Percentiles rank a stretch among this genome's conserved stretches.
Evolutionary conservation across 2,888 invertebrate genomes (phyloP).

Genomic region (Eupithecia vulgata): DNA sequence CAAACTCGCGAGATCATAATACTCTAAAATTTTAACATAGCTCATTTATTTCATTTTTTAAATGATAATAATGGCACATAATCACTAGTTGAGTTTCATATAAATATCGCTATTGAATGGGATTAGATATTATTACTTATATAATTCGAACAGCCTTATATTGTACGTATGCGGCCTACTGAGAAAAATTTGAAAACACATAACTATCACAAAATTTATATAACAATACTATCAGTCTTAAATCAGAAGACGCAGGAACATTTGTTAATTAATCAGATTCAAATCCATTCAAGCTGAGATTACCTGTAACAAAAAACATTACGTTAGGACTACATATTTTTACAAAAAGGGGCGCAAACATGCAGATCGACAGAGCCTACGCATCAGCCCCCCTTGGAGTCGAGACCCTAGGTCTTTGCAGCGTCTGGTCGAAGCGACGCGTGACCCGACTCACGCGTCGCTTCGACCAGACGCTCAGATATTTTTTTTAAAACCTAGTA

Average conservation of each 20-base stretch:
- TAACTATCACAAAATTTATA: slow-evolving; percentile 67
- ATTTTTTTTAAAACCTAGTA: no score
- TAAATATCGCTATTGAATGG: slow-evolving; percentile 37
- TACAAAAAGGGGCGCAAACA: no score
- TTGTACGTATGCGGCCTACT: slow-evolving; percentile 21
- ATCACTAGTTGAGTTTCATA: slow-evolving; percentile 39
- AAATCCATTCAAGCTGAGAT: slow-evolving; percentile 48
- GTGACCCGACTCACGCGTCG: no score
- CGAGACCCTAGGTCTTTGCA: no score
- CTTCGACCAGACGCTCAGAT: no score
- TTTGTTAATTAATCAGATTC: slow-evolving; percentile 47
- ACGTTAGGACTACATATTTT: not conserved
- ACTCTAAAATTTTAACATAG: slow-evolving; percentile 41
- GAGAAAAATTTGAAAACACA: slow-evolving; percentile 33
- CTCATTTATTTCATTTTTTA: slow-evolving; percentile 50
- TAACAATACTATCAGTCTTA: slow-evolving; percentile 80
- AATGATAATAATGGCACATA: slow-evolving; percentile 48
- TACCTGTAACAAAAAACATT: slow-evolving; percentile 61
- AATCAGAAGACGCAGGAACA: slow-evolving; percentile 63
- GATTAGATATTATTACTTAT: slow-evolving; percentile 30
- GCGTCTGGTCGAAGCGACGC: no score
- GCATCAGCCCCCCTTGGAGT: no score
- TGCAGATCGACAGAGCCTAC: no score
- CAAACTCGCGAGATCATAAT: slow-evolving; percentile 55
- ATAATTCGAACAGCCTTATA: slow-evolving; percentile 37